Evolutionary conservation across 2,888 invertebrate genomes (phyloP).

Genomic region (Meteorus cinctellus): DNA sequence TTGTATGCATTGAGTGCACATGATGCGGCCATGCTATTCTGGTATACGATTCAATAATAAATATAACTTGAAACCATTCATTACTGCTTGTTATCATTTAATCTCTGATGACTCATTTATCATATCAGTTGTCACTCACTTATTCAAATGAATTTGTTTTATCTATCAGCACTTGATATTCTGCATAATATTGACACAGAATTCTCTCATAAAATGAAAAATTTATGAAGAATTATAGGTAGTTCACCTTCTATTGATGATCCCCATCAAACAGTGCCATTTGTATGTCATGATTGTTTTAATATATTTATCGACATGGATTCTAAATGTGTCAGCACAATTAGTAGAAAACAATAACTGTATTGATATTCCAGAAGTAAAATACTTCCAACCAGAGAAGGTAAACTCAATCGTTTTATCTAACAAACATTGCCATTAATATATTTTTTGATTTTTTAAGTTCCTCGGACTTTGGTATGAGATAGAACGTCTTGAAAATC

Average conservation of each 20-base stretch:
- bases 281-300: neutral
- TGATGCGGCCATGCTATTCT: neutral
- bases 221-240: neutral
- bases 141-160: neutral
- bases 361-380: neutral
- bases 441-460: too few species aligned
- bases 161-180: neutral
- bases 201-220: neutral
- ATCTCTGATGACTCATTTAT: neutral
- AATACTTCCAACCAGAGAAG: slow-evolving; percentile 1
- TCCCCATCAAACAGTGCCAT: neutral
- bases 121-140: neutral
- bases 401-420: neutral
- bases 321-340: neutral
- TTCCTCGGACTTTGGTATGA: too few species aligned
- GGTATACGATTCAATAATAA: neutral
- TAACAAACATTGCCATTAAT: neutral
- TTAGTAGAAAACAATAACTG: neutral
- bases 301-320: neutral
- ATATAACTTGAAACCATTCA: neutral
- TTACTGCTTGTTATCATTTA: neutral
- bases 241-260: neutral
- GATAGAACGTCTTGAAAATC: too few species aligned
- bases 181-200: neutral
- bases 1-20: too few species aligned